Evolutionary conservation across 2,797 vertebrate genomes (phyloP).

Genomic region (Gobio occitaniae): DNA sequence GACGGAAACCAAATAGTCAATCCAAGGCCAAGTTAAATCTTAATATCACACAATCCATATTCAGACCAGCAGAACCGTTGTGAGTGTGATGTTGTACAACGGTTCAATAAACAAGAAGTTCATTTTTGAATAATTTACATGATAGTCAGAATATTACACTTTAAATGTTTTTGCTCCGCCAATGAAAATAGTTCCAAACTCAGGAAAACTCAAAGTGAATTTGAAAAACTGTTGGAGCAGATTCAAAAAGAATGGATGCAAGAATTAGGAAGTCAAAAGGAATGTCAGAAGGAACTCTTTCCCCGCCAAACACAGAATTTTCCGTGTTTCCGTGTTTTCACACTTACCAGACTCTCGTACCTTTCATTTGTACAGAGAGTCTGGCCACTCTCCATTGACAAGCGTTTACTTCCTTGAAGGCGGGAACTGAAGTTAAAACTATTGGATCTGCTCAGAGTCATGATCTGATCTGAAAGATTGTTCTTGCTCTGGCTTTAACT

Average conservation of each 20-base stretch:
- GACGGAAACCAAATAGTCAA: conserved; percentile 21
- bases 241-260: background rate
- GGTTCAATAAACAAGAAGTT: background rate
- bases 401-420: too few relatives aligned
- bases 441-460: too few relatives aligned
- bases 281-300: too few relatives aligned
- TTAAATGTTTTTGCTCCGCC: background rate
- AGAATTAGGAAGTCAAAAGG: background rate
- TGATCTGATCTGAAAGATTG: too few relatives aligned
- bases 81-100: background rate
- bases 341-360: too few relatives aligned
- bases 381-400: too few relatives aligned
- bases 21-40: conserved; percentile 15
- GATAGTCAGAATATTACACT: background rate
- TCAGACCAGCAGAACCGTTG: background rate
- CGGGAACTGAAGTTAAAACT: too few relatives aligned
- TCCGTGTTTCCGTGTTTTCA: too few relatives aligned
- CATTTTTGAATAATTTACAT: background rate
- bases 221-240: background rate
- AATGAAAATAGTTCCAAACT: background rate
- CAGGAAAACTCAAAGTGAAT: background rate
- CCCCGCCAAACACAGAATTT: too few relatives aligned
- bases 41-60: background rate
- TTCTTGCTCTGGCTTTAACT: too few relatives aligned
- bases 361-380: too few relatives aligned